phyloP scores from a whole-genome alignment of 2,113 vertebrate genomes.

The Morphnarchus princeps region DNA sequence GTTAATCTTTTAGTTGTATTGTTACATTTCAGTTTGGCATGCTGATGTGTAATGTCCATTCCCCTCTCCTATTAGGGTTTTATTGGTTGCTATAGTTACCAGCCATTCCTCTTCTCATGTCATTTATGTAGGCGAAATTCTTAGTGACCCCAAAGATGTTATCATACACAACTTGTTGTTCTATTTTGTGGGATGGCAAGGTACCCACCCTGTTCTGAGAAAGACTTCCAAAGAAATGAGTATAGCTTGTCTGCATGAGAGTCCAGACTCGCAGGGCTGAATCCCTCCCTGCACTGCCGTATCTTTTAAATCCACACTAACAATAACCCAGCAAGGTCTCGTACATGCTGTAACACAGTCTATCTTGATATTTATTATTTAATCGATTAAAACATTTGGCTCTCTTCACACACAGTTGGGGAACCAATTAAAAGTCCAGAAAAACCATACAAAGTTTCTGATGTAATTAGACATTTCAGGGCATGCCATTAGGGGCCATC shows the following conservation, averaged over 20 bases:
- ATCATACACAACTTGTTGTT: neutral
- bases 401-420: neutral
- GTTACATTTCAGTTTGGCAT: neutral
- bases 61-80: neutral
- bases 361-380: constrained; percentile 35
- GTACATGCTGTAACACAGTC: neutral
- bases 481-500: constrained; percentile 42
- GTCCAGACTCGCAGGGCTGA: neutral
- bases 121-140: neutral
- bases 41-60: neutral
- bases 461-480: constrained; percentile 7
- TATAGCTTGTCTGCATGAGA: neutral
- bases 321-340: neutral
- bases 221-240: neutral
- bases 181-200: neutral
- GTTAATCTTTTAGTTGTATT: neutral
- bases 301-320: neutral
- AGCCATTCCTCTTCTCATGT: neutral
- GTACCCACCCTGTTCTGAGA: neutral
- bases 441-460: neutral
- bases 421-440: constrained; percentile 47
- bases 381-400: constrained; percentile 35
- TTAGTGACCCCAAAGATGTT: neutral
- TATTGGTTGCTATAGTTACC: constrained; percentile 19
- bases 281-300: neutral